These are phyloP conservation scores for Tenebrosternarchus preto DNA, from an alignment of 2,113 vertebrate genomes.

Conservation along the genomic window DNA sequence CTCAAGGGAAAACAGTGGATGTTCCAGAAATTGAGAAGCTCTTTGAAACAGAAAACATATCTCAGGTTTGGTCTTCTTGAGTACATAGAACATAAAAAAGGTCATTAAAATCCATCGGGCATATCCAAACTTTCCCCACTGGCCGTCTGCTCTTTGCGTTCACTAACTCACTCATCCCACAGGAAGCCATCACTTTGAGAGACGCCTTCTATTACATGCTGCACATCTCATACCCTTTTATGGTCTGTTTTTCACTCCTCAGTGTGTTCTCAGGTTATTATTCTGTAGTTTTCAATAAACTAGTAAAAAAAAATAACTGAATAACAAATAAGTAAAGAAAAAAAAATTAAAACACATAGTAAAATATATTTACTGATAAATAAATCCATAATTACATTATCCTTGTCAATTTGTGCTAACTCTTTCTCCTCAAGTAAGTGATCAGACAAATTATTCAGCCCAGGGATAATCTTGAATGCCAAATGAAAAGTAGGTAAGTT, in stretches of 20 bases:
- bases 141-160: conserved; percentile 28
- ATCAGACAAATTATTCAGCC: background rate
- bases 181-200: conserved; percentile 45
- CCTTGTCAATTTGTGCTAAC: background rate
- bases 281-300: background rate
- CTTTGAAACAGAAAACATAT: conserved; percentile 24
- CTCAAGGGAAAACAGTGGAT: background rate
- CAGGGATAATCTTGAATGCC: background rate
- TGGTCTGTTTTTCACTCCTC: conserved; percentile 23
- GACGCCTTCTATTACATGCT: conserved; percentile 19
- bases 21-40: background rate
- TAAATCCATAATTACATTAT: background rate
- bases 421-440: background rate
- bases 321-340: too few relatives aligned
- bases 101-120: conserved; percentile 42
- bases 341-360: too few relatives aligned
- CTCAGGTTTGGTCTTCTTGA: conserved; percentile 1
- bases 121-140: conserved; percentile 36
- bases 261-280: background rate
- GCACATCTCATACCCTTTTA: conserved; percentile 46
- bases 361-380: too few relatives aligned
- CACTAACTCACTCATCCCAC: conserved; percentile 40
- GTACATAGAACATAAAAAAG: conserved; percentile 35
- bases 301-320: conserved; percentile 1
- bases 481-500: conserved; percentile 25